Base-by-base conservation (phyloP, 2,888 invertebrate genomes). In the Colostygia pectinataria region DNA sequence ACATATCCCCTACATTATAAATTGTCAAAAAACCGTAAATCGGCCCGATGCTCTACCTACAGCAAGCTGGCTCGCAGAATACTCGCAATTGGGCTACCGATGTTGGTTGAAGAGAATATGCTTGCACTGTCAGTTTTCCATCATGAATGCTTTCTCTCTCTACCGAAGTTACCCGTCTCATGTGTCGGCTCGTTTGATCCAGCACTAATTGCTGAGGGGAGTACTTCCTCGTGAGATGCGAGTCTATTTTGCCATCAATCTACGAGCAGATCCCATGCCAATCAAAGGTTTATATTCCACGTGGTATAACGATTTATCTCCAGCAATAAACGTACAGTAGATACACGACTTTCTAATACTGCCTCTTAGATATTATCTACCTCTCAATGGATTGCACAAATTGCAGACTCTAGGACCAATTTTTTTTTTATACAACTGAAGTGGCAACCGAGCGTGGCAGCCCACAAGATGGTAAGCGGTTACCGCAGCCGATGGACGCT, bases 211-310 rank as follows among this genome's bases (percentile, higher is more conserved):
- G 68, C 63, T 48, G 55, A 45, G 14, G 1, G 8, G 13, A 8
- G 9, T 2, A 9, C 61, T 68, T 68, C 70, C 69, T 63, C 63
- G 66, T 60, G 68, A 68, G 70, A 70, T 62, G 55, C 54, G 15
- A 48, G 44, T 33, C 48, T 48, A 72, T 70, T 66, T 71, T 57
- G 49, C 59, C 54, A 66, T 68, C 66, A 69, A 57, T 64, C 61
- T 59, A 24, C 25, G 33, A 10, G n/a, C n/a, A n/a, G 43, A 38
- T 34, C 36, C 36, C 32, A 28, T 38, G 46, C 47, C 44, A 48
- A 45, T 55, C 55, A 51, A 38, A 45, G 33, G 15, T 13, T 48
- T 51, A 51, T 31, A n/a, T 10, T 38, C 42, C 42, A 44, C 36
- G 12, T 20, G 20, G 20, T 20, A 20, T 20, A 20, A 20, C 25